phyloP scores from a whole-genome alignment of 1,140 invertebrate genomes.

The Lepidurus apus region DNA sequence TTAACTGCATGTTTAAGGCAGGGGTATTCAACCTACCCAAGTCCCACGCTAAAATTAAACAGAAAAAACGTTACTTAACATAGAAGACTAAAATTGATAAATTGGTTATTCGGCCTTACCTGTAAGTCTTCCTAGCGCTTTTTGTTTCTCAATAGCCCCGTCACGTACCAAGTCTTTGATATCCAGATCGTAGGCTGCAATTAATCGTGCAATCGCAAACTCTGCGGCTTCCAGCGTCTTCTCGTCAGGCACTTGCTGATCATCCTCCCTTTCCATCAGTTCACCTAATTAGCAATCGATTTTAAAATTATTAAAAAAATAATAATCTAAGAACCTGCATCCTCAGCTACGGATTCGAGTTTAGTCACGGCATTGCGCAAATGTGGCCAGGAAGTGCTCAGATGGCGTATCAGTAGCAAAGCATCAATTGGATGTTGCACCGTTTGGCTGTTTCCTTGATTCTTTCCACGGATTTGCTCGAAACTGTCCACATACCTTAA shows the following conservation, averaged over 20 bases:
- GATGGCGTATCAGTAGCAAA: not conserved
- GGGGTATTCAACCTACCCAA: conserved; percentile 12
- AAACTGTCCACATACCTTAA: conserved; percentile 20
- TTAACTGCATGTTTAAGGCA: not conserved
- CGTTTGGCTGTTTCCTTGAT: conserved; percentile 13
- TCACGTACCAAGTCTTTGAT: conserved; percentile 20
- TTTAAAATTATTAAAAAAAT: not conserved
- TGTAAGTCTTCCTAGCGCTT: not conserved
- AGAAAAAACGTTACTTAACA: not conserved
- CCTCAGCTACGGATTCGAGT: not conserved
- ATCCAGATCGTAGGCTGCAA: not conserved
- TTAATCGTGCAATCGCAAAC: not conserved
- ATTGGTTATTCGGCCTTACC: not conserved
- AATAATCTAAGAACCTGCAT: not conserved
- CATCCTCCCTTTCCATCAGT: not conserved
- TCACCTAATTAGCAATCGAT: not conserved
- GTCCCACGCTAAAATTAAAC: conserved; percentile 2
- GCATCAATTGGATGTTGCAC: conserved; percentile 29
- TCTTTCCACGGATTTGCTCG: not conserved
- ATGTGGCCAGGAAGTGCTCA: conserved; percentile 11
- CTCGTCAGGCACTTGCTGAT: not conserved
- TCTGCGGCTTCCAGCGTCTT: conserved; percentile 10
- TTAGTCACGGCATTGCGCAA: not conserved
- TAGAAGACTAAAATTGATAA: not conserved
- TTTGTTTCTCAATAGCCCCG: not conserved